Conservation (phyloP, 2,888 invertebrate species). For the Nemoura dubitans region DNA sequence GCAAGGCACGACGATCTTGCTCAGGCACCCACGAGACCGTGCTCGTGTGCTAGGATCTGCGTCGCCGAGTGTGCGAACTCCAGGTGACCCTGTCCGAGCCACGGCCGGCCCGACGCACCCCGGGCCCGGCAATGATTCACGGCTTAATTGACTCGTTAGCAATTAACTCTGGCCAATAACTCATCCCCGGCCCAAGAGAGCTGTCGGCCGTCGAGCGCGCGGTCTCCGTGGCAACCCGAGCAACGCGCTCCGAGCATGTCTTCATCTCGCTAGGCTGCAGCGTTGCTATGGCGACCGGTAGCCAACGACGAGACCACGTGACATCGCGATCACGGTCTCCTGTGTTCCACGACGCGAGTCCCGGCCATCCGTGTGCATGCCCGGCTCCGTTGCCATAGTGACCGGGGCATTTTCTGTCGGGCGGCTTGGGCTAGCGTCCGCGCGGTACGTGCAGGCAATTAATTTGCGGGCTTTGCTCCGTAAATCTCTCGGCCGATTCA, state of each 20-base stretch:
- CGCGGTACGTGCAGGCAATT: not conserved
- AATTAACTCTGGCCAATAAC: not conserved
- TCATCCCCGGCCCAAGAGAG: not conserved
- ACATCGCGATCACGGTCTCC: not conserved
- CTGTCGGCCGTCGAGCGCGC: not conserved
- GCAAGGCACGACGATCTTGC: no score
- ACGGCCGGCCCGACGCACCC: not conserved
- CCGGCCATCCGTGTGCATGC: not conserved
- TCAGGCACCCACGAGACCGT: no score
- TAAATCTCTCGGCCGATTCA: no score
- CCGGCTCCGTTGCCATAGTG: not conserved
- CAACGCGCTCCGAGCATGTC: not conserved
- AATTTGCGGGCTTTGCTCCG: not conserved
- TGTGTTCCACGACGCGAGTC: not conserved
- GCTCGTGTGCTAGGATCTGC: no score
- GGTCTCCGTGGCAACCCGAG: not conserved
- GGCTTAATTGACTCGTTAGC: constrained; percentile 7
- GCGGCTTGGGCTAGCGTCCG: not conserved
- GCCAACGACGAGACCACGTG: not conserved
- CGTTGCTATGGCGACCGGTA: not conserved
- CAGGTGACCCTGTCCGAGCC: not conserved
- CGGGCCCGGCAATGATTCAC: not conserved
- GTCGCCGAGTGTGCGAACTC: not conserved
- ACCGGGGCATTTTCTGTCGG: not conserved
- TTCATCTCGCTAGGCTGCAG: not conserved